Evolutionary conservation across 2,888 invertebrate species (phyloP).

Genomic region (Drosophila algonquin): DNA sequence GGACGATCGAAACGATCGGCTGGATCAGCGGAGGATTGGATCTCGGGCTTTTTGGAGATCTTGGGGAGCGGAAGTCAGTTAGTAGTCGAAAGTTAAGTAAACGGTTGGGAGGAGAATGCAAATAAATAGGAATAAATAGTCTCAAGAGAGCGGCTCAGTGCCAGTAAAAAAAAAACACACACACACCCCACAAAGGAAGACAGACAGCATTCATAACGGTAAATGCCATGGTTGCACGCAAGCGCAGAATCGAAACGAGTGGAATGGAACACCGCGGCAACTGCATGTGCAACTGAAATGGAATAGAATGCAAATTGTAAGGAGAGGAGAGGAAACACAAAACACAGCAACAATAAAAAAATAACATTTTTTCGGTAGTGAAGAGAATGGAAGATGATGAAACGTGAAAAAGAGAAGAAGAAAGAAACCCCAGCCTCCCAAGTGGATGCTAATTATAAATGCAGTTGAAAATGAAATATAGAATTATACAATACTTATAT

Average conservation of each 20-base stretch:
- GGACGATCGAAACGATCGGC: background rate
- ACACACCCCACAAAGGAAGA: conserved; percentile 23
- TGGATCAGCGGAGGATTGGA: background rate
- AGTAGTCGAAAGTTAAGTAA: conserved; percentile 58
- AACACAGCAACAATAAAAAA: conserved; percentile 20
- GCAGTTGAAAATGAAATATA: conserved; percentile 55
- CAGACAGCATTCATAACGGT: conserved; percentile 15
- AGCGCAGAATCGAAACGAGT: background rate
- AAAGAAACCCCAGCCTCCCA: conserved; percentile 7
- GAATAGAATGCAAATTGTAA: background rate
- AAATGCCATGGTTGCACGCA: background rate
- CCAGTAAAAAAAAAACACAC: conserved; percentile 23
- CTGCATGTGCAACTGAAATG: background rate
- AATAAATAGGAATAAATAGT: conserved; percentile 32
- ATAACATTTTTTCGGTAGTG: conserved; percentile 46
- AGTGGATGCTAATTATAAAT: conserved; percentile 51
- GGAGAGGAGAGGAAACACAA: background rate
- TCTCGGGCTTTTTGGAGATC: conserved; percentile 8
- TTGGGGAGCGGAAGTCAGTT: conserved; percentile 50
- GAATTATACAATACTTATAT: conserved; percentile 33
- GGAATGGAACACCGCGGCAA: background rate
- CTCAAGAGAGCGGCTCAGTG: conserved; percentile 38
- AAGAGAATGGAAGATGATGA: conserved; percentile 8
- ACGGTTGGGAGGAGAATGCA: conserved; percentile 53
- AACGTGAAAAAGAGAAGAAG: conserved; percentile 23